Percentiles rank a stretch among this genome's conserved stretches.
Evolutionary conservation across 1,140 invertebrate species (phyloP).

Genomic region (Laodelphax striatellus): DNA sequence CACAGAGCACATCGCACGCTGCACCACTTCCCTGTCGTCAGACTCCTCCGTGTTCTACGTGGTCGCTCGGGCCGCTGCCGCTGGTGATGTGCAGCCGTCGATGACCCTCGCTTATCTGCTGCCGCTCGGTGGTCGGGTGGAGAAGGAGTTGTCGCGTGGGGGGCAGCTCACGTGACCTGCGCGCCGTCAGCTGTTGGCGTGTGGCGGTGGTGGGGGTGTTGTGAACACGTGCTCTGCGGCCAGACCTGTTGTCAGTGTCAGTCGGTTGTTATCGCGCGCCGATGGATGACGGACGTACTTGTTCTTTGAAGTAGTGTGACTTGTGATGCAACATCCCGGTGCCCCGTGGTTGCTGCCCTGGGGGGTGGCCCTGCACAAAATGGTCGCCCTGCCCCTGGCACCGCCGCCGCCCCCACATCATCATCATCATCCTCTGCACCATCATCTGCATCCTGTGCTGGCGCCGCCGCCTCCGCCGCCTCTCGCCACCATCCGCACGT

Average conservation of each 20-base stretch:
- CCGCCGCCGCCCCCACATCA: slow-evolving; percentile 12
- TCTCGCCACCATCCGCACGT: neutral
- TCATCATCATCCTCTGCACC: neutral
- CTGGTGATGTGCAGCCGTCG: neutral
- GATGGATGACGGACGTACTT: neutral
- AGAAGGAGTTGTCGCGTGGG: no score
- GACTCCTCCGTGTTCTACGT: neutral
- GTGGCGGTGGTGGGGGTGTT: neutral
- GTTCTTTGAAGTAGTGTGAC: neutral
- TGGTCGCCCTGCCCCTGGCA: slow-evolving; percentile 35
- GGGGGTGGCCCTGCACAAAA: slow-evolving; percentile 40
- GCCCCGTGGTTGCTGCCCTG: slow-evolving; percentile 40
- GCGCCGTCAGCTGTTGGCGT: neutral
- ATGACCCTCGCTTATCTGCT: neutral
- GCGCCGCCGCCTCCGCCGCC: slow-evolving; percentile 3
- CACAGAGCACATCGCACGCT: neutral
- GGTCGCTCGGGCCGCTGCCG: neutral
- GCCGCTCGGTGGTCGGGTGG: neutral
- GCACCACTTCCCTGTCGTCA: neutral
- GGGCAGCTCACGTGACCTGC: neutral
- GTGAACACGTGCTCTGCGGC: neutral
- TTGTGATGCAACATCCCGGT: slow-evolving; percentile 35
- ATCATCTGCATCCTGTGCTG: slow-evolving; percentile 3
- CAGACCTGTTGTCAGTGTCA: slow-evolving; percentile 5
- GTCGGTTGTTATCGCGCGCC: neutral